phyloP scores from a whole-genome alignment of 92 coral and sea anemone species.

The Anthopleura xanthogrammica region DNA sequence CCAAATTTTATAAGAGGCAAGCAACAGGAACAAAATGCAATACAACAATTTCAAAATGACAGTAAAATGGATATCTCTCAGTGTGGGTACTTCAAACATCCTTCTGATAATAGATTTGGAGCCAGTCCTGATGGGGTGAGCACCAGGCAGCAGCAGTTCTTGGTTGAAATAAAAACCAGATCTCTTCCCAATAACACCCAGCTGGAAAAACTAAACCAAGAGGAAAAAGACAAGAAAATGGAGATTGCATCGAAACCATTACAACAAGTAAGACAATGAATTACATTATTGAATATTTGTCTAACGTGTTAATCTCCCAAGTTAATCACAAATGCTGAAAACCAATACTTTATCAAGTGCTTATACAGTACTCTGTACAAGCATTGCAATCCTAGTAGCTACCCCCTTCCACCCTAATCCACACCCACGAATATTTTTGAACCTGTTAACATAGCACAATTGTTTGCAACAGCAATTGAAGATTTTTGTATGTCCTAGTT shows the following conservation, averaged over 20 bases:
- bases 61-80: constrained; percentile 21
- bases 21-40: constrained; percentile 31
- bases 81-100: constrained; percentile 41
- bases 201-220: constrained; percentile 49
- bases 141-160: constrained; percentile 17
- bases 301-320: no score
- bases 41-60: constrained; percentile 24
- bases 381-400: no score
- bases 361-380: no score
- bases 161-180: constrained; percentile 34
- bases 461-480: not conserved
- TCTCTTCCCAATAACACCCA: constrained; percentile 41
- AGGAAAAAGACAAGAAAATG: constrained; percentile 39
- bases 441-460: not conserved
- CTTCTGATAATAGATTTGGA: constrained; percentile 34
- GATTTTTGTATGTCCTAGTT: not conserved
- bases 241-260: not conserved
- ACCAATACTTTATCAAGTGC: no score
- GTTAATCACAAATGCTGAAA: no score
- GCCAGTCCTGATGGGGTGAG: constrained; percentile 45
- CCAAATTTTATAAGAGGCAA: constrained; percentile 40
- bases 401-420: no score
- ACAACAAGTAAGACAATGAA: constrained; percentile 1
- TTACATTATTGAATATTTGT: not conserved
- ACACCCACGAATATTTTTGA: no score